Conservation (phyloP, 2,113 vertebrate species). For the Bostrychus sinensis region DNA sequence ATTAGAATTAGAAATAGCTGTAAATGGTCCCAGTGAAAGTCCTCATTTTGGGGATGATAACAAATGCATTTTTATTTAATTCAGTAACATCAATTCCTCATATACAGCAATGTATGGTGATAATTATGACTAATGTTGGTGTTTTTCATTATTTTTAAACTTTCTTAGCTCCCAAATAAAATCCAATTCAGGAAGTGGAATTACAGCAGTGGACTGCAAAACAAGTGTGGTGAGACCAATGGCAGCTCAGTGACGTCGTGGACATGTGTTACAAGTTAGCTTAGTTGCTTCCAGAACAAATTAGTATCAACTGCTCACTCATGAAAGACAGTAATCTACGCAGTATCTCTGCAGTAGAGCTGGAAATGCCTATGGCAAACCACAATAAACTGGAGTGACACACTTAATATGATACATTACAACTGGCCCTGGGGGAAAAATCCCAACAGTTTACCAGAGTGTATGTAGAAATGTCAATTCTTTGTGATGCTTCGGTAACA, state of each 20-base stretch:
- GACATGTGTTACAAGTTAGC: constrained; percentile 6
- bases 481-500: neutral
- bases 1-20: no score
- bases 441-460: neutral
- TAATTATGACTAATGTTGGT: no score
- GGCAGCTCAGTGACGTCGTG: neutral
- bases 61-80: no score
- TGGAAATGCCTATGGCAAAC: constrained; percentile 11
- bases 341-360: constrained; percentile 3
- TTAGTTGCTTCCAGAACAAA: constrained; percentile 9
- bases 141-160: no score
- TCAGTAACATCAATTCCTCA: no score
- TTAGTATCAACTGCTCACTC: constrained; percentile 11
- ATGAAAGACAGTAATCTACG: neutral
- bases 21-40: no score
- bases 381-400: constrained; percentile 4
- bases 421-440: constrained; percentile 5
- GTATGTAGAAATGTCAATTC: neutral
- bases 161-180: neutral
- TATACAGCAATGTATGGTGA: no score
- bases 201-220: neutral
- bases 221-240: neutral
- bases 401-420: constrained; percentile 9
- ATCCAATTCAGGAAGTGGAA: neutral
- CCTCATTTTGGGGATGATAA: no score